These are phyloP conservation scores for Oncopodura yosiiana DNA, from an alignment of 1,140 invertebrate genomes.

Conservation along the genomic window DNA sequence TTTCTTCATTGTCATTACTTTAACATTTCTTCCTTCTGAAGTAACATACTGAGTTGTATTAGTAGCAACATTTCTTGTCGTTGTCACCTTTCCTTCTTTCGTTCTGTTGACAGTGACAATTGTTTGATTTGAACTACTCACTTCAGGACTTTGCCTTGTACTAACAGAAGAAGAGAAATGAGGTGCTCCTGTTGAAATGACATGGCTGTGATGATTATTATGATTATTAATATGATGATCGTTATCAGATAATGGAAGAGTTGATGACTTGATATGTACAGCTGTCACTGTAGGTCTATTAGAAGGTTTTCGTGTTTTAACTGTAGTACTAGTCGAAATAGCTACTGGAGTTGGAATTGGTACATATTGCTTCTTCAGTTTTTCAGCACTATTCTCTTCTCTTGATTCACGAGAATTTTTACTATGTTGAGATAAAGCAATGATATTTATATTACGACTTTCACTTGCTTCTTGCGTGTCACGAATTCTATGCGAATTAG, in stretches of 20 bases:
- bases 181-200: too few relatives aligned
- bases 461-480: too few relatives aligned
- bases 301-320: slow-evolving; percentile 7
- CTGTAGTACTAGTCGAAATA: background rate
- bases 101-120: slow-evolving; percentile 3
- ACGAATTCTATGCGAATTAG: too few relatives aligned
- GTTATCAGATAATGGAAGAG: slow-evolving; percentile 2
- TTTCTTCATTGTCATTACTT: slow-evolving; percentile 17
- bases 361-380: slow-evolving; percentile 13
- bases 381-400: too few relatives aligned
- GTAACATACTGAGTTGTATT: slow-evolving; percentile 7
- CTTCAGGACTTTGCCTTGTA: slow-evolving; percentile 6
- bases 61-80: slow-evolving; percentile 5
- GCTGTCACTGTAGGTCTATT: slow-evolving; percentile 2
- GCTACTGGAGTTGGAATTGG: slow-evolving; percentile 2
- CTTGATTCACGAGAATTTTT: too few relatives aligned
- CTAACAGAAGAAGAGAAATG: background rate
- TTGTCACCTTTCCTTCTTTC: slow-evolving; percentile 9
- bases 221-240: too few relatives aligned
- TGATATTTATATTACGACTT: too few relatives aligned
- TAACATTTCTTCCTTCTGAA: background rate
- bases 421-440: too few relatives aligned
- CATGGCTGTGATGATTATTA: background rate
- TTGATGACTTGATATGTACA: too few relatives aligned
- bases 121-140: slow-evolving; percentile 15